phyloP scores from a whole-genome alignment of 2,888 invertebrate species.

The Muschampia staudingeri region DNA sequence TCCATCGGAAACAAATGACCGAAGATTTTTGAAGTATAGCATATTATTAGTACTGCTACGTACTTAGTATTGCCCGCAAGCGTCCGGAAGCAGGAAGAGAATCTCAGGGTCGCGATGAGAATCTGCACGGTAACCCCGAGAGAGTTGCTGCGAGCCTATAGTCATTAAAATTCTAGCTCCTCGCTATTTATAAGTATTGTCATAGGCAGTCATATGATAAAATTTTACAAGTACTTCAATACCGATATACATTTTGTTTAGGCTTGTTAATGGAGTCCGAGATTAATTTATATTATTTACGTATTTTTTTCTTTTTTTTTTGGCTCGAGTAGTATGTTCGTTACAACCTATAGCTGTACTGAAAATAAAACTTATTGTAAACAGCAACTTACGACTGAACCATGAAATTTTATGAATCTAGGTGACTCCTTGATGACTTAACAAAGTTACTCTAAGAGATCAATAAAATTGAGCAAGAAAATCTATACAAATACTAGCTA shows the following conservation, averaged over 20 bases:
- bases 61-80: constrained; percentile 83
- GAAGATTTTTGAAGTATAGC: constrained; percentile 2
- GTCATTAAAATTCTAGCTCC: constrained; percentile 59
- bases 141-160: constrained; percentile 69
- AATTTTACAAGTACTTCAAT: not conserved
- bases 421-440: too few species aligned
- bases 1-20: not conserved
- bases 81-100: constrained; percentile 87
- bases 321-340: too few species aligned
- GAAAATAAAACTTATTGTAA: too few species aligned
- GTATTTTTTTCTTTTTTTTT: too few species aligned
- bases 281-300: too few species aligned
- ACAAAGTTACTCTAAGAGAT: too few species aligned
- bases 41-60: constrained; percentile 40
- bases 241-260: not conserved
- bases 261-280: not conserved
- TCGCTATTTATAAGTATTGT: constrained; percentile 23
- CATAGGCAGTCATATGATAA: not conserved
- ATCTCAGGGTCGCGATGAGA: constrained; percentile 76
- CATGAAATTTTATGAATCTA: too few species aligned
- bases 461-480: too few species aligned
- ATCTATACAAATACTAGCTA: too few species aligned
- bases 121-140: constrained; percentile 72
- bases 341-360: too few species aligned
- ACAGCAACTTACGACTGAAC: too few species aligned